Base-by-base conservation (phyloP, 2,113 vertebrate species). In the Hippopotamus amphibius region DNA sequence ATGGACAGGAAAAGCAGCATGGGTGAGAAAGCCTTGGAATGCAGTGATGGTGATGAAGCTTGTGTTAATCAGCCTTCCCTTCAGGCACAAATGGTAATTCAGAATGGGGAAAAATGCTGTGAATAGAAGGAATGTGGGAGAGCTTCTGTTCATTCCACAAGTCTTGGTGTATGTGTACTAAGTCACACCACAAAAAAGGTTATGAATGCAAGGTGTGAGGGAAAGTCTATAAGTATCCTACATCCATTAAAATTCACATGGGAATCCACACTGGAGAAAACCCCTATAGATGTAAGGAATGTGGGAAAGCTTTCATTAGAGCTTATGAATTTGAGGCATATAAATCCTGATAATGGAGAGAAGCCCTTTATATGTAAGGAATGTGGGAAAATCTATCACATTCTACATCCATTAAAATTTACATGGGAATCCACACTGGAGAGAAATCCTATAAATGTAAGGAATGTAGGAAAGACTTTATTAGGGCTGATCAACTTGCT, bases 161-260 rank as follows among this genome's bases (percentile, higher is more conserved):
- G 43, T 11, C 33, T 84, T 57, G 50, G 16, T 33, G 55, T 59
- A 37, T 79, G 50, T 61, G 46, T 91, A 94, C 65, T 85, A 68
- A 92, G 57, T 26, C 84, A 88, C 26, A 96, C 61, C 92, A n/a
- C 68, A 84, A 53, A 69, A 76, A 95, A 95, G 24, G 61, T 71
- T 83, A 93, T 26, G 84, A 55, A 69, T 84, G 61, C 69, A 89
- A 93, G 69, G 85, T 84, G 43, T 93, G 90, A 66, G 74, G 88
- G 28, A 91, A 91, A 61, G 82, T 76, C 66, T 91, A 66, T 14
- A 59, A 55, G 9, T 85, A 85, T 17, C 26, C 37, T 43, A 74
- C 74, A 28, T 71, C 79, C 57, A 82, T 92, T 26, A 81, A 87
- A 3, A 79, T 74, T 50, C 82, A 87, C 55, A 48, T 92, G 65